Conservation (phyloP, 2,888 invertebrate species). For the Colletes collaris region DNA sequence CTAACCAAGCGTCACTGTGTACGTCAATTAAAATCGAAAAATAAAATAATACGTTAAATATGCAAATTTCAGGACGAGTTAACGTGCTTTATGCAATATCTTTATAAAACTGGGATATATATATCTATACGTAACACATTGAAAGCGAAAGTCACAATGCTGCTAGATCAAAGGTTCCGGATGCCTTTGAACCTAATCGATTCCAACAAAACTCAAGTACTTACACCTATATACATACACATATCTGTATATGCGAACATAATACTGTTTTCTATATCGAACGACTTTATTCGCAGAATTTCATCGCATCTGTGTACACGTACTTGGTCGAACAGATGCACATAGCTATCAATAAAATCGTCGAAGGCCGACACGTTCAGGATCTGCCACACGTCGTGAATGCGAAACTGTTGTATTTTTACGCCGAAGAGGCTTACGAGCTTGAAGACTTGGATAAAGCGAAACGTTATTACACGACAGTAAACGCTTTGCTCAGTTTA, state of each 20-base stretch:
- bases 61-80: conserved; percentile 71
- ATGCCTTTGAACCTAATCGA: conserved; percentile 50
- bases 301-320: conserved; percentile 69
- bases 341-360: conserved; percentile 65
- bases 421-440: conserved; percentile 74
- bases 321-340: conserved; percentile 76
- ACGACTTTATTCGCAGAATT: conserved; percentile 62
- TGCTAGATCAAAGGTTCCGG: conserved; percentile 76
- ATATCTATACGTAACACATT: conserved; percentile 64
- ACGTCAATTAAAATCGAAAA: no score
- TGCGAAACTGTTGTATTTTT: conserved; percentile 47
- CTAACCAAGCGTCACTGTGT: no score
- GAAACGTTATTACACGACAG: conserved; percentile 59
- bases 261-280: background rate
- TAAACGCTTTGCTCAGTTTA: conserved; percentile 28
- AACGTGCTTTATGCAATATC: conserved; percentile 72
- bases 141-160: conserved; percentile 68
- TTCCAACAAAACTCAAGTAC: conserved; percentile 69
- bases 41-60: background rate
- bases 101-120: conserved; percentile 73
- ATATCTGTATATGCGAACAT: no score
- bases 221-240: background rate
- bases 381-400: background rate
- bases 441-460: conserved; percentile 65
- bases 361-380: conserved; percentile 53